phyloP scores from a whole-genome alignment of 2,797 vertebrate genomes.

The Aldrovandia affinis region DNA sequence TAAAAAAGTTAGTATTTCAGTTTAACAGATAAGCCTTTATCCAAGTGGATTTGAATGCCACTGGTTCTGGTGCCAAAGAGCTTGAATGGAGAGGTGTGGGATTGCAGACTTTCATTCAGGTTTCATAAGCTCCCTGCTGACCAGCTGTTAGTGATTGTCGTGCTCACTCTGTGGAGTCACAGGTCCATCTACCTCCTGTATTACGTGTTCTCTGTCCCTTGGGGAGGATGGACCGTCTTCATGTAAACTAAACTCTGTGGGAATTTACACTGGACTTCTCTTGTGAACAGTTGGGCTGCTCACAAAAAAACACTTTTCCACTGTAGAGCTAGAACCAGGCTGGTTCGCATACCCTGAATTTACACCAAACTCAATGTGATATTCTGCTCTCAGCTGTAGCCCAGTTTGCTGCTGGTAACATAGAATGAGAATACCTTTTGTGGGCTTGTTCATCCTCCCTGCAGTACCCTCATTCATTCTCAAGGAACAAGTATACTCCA shows the following conservation, averaged over 20 bases:
- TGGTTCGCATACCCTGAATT: background rate
- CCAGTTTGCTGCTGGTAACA: background rate
- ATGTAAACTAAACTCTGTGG: slow-evolving; percentile 19
- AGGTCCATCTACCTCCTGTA: background rate
- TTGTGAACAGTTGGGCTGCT: background rate
- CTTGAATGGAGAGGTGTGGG: background rate
- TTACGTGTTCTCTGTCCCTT: slow-evolving; percentile 1
- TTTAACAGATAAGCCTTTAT: background rate
- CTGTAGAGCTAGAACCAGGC: background rate
- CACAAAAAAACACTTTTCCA: background rate
- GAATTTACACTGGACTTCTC: background rate
- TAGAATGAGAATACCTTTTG: background rate
- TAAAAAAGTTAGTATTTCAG: background rate
- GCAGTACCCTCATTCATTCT: background rate
- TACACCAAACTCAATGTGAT: background rate
- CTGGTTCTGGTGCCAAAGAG: background rate
- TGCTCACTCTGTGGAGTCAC: slow-evolving; percentile 8
- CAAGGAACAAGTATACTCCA: background rate
- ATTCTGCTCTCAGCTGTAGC: background rate
- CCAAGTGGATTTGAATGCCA: background rate
- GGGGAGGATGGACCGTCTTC: slow-evolving; percentile 1
- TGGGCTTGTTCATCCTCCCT: background rate
- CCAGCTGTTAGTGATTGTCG: slow-evolving; percentile 26
- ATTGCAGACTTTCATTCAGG: background rate
- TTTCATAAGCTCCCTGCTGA: slow-evolving; percentile 16